Percentiles rank a stretch among this genome's conserved stretches.
Conservation (phyloP, 2,888 invertebrate genomes). For the Xanthorhoe spadicearia region DNA sequence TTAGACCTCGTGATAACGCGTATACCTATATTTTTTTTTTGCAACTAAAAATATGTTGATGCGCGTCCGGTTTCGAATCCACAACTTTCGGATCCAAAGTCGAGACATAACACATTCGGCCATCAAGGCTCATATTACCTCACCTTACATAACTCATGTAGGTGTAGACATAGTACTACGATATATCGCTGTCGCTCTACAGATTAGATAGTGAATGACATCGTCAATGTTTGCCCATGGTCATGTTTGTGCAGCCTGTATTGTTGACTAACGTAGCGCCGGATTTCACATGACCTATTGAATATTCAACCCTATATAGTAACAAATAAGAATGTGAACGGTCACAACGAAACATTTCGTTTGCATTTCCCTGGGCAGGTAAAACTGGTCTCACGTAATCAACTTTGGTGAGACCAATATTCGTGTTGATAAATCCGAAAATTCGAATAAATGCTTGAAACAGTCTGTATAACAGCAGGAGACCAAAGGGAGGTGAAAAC, state of each 20-base stretch:
- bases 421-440: slow-evolving; percentile 31
- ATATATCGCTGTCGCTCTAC: slow-evolving; percentile 60
- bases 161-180: slow-evolving; percentile 32
- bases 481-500: too few species aligned
- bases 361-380: slow-evolving; percentile 50
- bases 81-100: too few species aligned
- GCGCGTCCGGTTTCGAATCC: too few species aligned
- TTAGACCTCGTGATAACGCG: too few species aligned
- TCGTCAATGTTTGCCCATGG: slow-evolving; percentile 69
- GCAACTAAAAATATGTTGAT: too few species aligned
- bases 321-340: slow-evolving; percentile 45
- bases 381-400: slow-evolving; percentile 50
- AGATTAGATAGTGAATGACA: slow-evolving; percentile 76
- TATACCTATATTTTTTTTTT: too few species aligned
- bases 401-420: slow-evolving; percentile 37
- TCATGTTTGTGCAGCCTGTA: slow-evolving; percentile 68
- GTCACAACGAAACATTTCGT: slow-evolving; percentile 43
- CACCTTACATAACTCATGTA: slow-evolving; percentile 31
- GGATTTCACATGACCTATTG: slow-evolving; percentile 47
- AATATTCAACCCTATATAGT: slow-evolving; percentile 56
- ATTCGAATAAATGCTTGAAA: slow-evolving; percentile 33
- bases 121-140: too few species aligned
- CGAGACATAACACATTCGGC: too few species aligned
- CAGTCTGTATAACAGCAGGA: slow-evolving; percentile 16
- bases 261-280: slow-evolving; percentile 59